Percentiles rank a stretch among this genome's conserved stretches.
These are phyloP conservation scores for Macroteleia sp. DNA, from an alignment of 2,888 invertebrate genomes.

Conservation along the genomic window DNA sequence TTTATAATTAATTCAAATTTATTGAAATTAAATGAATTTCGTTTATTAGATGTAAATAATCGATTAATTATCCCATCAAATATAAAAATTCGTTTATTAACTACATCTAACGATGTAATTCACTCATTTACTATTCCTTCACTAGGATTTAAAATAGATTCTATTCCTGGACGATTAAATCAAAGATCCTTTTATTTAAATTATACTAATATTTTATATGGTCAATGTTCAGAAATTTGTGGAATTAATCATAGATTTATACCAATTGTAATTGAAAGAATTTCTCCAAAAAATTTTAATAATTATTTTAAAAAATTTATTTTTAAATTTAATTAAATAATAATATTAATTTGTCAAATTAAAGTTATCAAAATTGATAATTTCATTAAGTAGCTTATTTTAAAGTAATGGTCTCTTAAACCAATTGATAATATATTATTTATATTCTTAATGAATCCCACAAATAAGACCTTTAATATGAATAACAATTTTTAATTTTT, in stretches of 20 bases:
- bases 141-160: constrained; percentile 88
- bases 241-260: constrained; percentile 92
- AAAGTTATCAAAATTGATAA: constrained; percentile 15
- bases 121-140: constrained; percentile 88
- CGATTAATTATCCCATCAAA: constrained; percentile 86
- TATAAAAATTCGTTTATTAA: constrained; percentile 87
- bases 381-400: neutral
- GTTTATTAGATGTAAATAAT: constrained; percentile 88
- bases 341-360: constrained; percentile 67
- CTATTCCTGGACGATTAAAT: constrained; percentile 87
- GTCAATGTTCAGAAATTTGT: constrained; percentile 93
- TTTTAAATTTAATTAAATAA: constrained; percentile 63
- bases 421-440: constrained; percentile 84
- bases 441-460: constrained; percentile 83
- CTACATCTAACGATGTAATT: constrained; percentile 87
- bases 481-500: neutral
- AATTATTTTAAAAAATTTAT: constrained; percentile 84
- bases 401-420: constrained; percentile 88
- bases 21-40: constrained; percentile 84
- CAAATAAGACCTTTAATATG: constrained; percentile 45
- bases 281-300: constrained; percentile 81
- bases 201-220: constrained; percentile 87
- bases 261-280: constrained; percentile 88
- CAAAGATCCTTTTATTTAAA: constrained; percentile 83
- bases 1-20: constrained; percentile 84